Percentiles rank a stretch among this genome's conserved stretches.
These are phyloP conservation scores for Cyphomyrus plagiostoma DNA, from an alignment of 2,113 vertebrate genomes.

Conservation along the genomic window DNA sequence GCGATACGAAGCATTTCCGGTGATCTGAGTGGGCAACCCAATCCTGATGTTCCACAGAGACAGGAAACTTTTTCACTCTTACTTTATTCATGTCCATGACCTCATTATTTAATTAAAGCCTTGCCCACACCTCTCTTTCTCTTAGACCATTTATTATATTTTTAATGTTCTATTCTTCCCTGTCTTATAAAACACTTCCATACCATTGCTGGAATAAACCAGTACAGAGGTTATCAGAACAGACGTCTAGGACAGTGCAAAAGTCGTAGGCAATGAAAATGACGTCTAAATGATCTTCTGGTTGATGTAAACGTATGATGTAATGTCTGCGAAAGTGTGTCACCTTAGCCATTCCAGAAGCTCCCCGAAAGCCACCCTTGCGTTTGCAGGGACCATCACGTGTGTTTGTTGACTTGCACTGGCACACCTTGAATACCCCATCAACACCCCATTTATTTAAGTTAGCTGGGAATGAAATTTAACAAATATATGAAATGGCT, in stretches of 20 bases:
- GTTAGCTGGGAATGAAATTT: background rate
- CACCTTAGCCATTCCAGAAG: background rate
- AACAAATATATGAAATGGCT: background rate
- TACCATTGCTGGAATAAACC: background rate
- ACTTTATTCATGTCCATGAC: background rate
- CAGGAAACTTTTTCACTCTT: background rate
- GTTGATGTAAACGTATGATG: background rate
- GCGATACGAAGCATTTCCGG: conserved; percentile 5
- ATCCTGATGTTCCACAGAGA: background rate
- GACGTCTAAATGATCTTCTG: background rate
- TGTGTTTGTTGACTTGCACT: background rate
- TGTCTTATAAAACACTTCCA: background rate
- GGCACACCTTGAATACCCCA: background rate
- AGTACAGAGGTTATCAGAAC: background rate
- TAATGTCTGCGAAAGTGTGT: background rate
- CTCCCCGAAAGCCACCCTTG: background rate
- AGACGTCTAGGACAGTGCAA: background rate
- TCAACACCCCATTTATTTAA: background rate
- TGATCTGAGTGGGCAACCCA: background rate
- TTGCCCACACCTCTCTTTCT: background rate
- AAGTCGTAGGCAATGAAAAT: background rate
- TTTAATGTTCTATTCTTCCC: background rate
- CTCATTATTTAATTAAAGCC: background rate
- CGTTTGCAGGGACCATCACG: background rate
- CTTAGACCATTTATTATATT: background rate